phyloP scores from a whole-genome alignment of 2,797 vertebrate species.

The Atherinosoma microstoma region DNA sequence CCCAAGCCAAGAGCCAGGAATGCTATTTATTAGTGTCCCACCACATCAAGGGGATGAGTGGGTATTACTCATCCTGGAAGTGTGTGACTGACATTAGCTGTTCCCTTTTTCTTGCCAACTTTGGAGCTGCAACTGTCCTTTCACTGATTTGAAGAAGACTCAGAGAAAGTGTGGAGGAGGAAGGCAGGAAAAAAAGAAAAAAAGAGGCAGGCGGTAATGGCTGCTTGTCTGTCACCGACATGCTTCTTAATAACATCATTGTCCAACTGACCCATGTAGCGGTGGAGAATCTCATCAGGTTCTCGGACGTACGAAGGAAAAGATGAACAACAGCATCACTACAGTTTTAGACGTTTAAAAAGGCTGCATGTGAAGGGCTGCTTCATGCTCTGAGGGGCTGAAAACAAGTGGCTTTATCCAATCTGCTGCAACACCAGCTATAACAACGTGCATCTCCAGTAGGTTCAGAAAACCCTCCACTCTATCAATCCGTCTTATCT shows the following conservation, averaged over 20 bases:
- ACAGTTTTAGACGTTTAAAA: neutral
- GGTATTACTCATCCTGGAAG: constrained; percentile 70
- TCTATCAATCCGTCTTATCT: constrained; percentile 22
- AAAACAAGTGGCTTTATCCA: neutral
- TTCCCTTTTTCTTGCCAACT: constrained; percentile 44
- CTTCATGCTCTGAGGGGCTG: neutral
- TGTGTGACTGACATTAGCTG: constrained; percentile 61
- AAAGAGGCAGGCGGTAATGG: constrained; percentile 20
- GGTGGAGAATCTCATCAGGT: constrained; percentile 7
- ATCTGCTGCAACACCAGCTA: neutral
- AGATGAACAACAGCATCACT: neutral
- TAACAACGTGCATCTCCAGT: neutral
- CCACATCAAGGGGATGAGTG: constrained; percentile 79
- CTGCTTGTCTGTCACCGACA: constrained; percentile 13
- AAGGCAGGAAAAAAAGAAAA: constrained; percentile 38
- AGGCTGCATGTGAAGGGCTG: neutral
- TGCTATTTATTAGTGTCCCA: constrained; percentile 66
- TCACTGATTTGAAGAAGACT: constrained; percentile 49
- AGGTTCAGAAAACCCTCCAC: constrained; percentile 30
- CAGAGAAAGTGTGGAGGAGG: constrained; percentile 13
- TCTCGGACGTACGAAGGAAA: constrained; percentile 7
- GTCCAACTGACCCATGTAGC: constrained; percentile 26
- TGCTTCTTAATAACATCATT: constrained; percentile 23
- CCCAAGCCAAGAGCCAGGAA: constrained; percentile 58
- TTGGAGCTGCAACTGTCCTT: constrained; percentile 48